Evolutionary conservation across 2,797 vertebrate genomes (phyloP).

Genomic region (Antrozous pallidus): DNA sequence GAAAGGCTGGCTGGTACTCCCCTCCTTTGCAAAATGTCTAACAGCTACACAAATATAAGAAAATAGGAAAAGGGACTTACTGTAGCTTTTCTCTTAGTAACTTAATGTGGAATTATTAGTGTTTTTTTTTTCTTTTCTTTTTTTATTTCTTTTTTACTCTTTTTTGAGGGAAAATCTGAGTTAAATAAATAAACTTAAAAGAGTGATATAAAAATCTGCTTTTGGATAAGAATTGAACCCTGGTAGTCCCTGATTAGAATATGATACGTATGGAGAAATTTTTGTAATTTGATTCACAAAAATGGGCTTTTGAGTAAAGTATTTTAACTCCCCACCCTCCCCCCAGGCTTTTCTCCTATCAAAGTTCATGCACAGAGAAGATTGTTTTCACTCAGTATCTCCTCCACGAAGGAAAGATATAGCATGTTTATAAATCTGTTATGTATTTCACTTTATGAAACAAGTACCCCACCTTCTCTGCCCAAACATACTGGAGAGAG

Average conservation of each 20-base stretch:
- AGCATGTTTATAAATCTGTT: constrained; percentile 72
- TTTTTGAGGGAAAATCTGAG: constrained; percentile 15
- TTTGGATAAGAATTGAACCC: constrained; percentile 62
- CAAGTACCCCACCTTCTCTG: constrained; percentile 67
- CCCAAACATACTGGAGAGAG: constrained; percentile 72
- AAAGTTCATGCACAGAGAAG: neutral
- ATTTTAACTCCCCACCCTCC: constrained; percentile 37
- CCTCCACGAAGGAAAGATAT: constrained; percentile 22
- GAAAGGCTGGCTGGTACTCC: constrained; percentile 87
- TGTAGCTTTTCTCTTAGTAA: constrained; percentile 82
- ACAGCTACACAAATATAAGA: constrained; percentile 96
- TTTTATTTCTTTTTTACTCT: neutral
- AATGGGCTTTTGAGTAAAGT: constrained; percentile 37
- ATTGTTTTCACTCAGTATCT: constrained; percentile 37
- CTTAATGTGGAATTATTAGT: constrained; percentile 74
- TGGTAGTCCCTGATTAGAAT: neutral
- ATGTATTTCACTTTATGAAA: constrained; percentile 64
- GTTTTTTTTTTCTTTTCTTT: constrained; percentile 33
- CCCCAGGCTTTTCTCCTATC: neutral
- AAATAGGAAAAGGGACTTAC: constrained; percentile 93
- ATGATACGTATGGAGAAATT: neutral
- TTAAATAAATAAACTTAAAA: constrained; percentile 67
- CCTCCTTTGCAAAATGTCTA: constrained; percentile 89
- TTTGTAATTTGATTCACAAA: constrained; percentile 51
- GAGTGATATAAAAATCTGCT: constrained; percentile 23